These are phyloP conservation scores for Drosophila hawaiiensis DNA, from an alignment of 2,888 invertebrate species.

Conservation along the genomic window DNA sequence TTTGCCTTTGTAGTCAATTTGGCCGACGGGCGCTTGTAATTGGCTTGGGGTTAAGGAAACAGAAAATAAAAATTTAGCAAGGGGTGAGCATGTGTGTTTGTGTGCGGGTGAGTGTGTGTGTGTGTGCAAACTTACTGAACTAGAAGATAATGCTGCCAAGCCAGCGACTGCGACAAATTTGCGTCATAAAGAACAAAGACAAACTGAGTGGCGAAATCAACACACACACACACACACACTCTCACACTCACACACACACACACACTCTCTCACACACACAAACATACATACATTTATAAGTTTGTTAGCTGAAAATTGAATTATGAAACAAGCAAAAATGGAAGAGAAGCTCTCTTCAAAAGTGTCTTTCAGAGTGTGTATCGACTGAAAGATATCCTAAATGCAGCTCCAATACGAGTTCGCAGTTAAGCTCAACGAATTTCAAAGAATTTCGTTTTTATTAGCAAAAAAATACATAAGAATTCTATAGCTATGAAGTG, in stretches of 20 bases:
- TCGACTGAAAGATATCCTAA: neutral
- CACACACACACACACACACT: slow-evolving; percentile 11
- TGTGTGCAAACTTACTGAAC: slow-evolving; percentile 61
- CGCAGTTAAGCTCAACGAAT: neutral
- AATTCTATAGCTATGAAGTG: neutral
- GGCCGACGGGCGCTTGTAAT: slow-evolving; percentile 56
- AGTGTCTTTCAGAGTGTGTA: neutral
- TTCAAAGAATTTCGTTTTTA: neutral
- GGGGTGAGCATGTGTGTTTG: slow-evolving; percentile 6
- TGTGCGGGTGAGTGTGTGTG: slow-evolving; percentile 11
- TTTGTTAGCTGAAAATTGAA: slow-evolving; percentile 60
- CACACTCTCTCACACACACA: too few relatives aligned
- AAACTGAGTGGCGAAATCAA: slow-evolving; percentile 1
- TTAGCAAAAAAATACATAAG: neutral
- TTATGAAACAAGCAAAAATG: slow-evolving; percentile 39
- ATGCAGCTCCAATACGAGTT: too few relatives aligned
- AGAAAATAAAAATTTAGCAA: slow-evolving; percentile 13
- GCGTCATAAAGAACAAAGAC: slow-evolving; percentile 52
- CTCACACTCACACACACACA: slow-evolving; percentile 9
- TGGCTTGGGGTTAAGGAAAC: slow-evolving; percentile 39
- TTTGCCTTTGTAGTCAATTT: slow-evolving; percentile 74
- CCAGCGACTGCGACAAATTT: slow-evolving; percentile 55
- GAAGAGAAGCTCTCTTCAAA: neutral
- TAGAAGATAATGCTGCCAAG: slow-evolving; percentile 61
- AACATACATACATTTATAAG: slow-evolving; percentile 13